Base-by-base conservation (phyloP, 2,888 invertebrate species). In the Apamea anceps region DNA sequence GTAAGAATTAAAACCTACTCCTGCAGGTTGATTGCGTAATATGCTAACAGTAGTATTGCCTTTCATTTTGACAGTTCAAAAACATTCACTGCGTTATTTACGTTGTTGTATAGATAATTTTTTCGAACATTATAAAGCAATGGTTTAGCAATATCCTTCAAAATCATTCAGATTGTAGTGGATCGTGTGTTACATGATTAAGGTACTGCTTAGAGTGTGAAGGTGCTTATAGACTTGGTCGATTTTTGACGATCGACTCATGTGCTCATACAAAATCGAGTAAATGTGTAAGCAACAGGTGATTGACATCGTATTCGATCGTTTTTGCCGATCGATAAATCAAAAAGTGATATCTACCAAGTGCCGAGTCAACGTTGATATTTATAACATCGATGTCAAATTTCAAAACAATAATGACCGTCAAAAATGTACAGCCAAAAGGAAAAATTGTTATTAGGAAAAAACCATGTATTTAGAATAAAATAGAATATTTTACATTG, bases 1-100 rank as follows among this genome's bases (percentile, higher is more conserved):
- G 96, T 96, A 88, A 79, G 37, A 37, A 57, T 28, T 32, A 51
- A 71, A 37, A 32, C 21, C 0, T 18, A 18, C 63, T 10, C 21
- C 18, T 18, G 15, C 28, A 12, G 57, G 57, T 3, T 25, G 25
- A 25, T 12, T 57, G 25, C 25, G 25, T 25, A 54, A 51, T 18
- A 7, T 7, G 51, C 18, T 51, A 51, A 6, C 18, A 51, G 51
- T 18, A 21, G 8, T 21, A 54, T 21, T 54, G 8, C 2, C 10
- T 57, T 57, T 25, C 1, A 57, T 25, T 3, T 10, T 25, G 57
- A 57, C 25, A 25, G 25, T 57, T 10, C 6, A 57, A 57, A 25
- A 57, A 57, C 2, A 21, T 51, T 21, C 18, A 51, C 21, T 51
- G 51, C 18, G 6, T 18, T 21, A 51, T 51, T 51, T 21, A 51